phyloP scores from a whole-genome alignment of 1,140 invertebrate genomes.

The Habropoda laboriosa region DNA sequence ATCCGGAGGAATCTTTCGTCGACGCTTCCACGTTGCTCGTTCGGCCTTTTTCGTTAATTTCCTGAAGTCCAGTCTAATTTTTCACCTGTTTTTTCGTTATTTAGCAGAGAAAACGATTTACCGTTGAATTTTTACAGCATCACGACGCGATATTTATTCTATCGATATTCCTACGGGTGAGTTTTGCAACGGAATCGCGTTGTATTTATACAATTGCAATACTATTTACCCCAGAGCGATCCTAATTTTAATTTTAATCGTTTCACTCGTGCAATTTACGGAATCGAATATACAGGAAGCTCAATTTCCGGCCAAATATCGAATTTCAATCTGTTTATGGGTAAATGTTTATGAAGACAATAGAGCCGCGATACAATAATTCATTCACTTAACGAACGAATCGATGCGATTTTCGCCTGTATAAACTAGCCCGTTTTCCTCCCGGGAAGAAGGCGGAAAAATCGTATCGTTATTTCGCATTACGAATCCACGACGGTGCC shows the following conservation, averaged over 20 bases:
- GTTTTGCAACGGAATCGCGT: too few relatives aligned
- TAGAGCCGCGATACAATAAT: slow-evolving; percentile 2
- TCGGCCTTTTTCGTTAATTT: too few relatives aligned
- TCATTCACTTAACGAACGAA: neutral
- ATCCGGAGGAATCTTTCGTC: slow-evolving; percentile 13
- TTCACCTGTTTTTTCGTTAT: too few relatives aligned
- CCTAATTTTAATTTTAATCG: neutral
- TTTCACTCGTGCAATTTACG: neutral
- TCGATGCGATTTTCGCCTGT: neutral
- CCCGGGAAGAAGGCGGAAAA: neutral
- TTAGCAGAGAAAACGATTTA: too few relatives aligned
- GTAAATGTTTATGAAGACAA: slow-evolving; percentile 12
- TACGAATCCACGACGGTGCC: neutral
- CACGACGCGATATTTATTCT: too few relatives aligned
- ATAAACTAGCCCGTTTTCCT: neutral
- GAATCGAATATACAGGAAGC: neutral
- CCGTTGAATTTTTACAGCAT: too few relatives aligned
- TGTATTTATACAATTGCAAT: too few relatives aligned
- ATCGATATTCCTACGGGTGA: too few relatives aligned
- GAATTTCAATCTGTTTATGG: slow-evolving; percentile 1
- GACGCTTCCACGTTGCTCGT: neutral
- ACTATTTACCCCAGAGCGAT: too few relatives aligned
- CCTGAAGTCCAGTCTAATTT: too few relatives aligned
- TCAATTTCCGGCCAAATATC: too few relatives aligned
- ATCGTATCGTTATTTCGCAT: slow-evolving; percentile 12